phyloP scores from a whole-genome alignment of 2,888 invertebrate genomes.

The Drosophila imparisetae region DNA sequence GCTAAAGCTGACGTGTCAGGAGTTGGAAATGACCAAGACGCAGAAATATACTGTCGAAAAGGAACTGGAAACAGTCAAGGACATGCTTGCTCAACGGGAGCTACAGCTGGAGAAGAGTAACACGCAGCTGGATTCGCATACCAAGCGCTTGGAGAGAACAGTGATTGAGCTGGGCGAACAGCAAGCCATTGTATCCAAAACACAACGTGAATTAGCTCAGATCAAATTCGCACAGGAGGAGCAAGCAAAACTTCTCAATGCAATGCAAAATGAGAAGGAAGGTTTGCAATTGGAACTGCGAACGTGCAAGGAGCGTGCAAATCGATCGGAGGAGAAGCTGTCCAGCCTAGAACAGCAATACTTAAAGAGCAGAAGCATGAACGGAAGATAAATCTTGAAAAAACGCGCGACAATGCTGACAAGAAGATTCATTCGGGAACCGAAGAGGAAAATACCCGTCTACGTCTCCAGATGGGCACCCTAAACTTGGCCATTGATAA shows the following conservation, averaged over 20 bases:
- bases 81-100: slow-evolving; percentile 1
- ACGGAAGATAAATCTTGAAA: slow-evolving; percentile 65
- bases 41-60: slow-evolving; percentile 3
- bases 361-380: slow-evolving; percentile 52
- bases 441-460: slow-evolving; percentile 66
- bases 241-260: slow-evolving; percentile 17
- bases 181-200: slow-evolving; percentile 19
- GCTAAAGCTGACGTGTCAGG: not conserved
- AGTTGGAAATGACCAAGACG: not conserved
- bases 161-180: slow-evolving; percentile 33
- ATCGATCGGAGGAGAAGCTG: slow-evolving; percentile 18
- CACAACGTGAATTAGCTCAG: slow-evolving; percentile 31
- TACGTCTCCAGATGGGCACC: slow-evolving; percentile 74
- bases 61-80: slow-evolving; percentile 1
- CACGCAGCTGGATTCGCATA: slow-evolving; percentile 18
- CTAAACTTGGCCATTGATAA: slow-evolving; percentile 65
- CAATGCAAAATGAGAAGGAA: slow-evolving; percentile 26
- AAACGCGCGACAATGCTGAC: slow-evolving; percentile 50
- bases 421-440: slow-evolving; percentile 4
- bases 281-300: slow-evolving; percentile 18
- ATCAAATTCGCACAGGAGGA: slow-evolving; percentile 6
- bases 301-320: slow-evolving; percentile 15
- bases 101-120: slow-evolving; percentile 25
- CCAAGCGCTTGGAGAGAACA: slow-evolving; percentile 33
- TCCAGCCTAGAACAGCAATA: slow-evolving; percentile 4